Conservation (phyloP, 2,113 vertebrate species). For the Lampris incognitus region DNA sequence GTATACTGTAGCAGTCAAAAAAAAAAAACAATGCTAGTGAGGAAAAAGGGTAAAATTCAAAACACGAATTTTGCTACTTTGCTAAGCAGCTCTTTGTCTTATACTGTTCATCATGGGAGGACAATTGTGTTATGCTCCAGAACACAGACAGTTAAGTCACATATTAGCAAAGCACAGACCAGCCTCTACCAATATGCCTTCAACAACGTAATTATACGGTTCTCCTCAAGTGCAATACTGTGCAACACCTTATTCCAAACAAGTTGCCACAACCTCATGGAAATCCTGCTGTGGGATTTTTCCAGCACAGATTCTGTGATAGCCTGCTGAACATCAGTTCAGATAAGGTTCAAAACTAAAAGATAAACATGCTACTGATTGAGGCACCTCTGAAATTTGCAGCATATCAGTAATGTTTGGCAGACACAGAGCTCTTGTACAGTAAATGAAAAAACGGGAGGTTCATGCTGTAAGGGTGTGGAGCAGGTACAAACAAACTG, state of each 20-base stretch:
- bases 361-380: constrained; percentile 33
- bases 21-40: constrained; percentile 53
- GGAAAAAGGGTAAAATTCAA: constrained; percentile 35
- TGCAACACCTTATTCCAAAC: constrained; percentile 38
- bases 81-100: constrained; percentile 8
- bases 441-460: constrained; percentile 17
- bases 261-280: not conserved
- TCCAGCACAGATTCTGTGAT: constrained; percentile 28
- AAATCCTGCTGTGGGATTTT: constrained; percentile 7
- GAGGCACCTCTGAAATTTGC: constrained; percentile 23
- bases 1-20: constrained; percentile 16
- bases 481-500: constrained; percentile 51
- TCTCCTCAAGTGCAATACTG: constrained; percentile 41
- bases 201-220: not conserved
- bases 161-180: constrained; percentile 36
- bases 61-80: constrained; percentile 40
- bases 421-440: constrained; percentile 50
- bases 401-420: constrained; percentile 30
- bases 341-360: constrained; percentile 38
- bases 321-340: constrained; percentile 37
- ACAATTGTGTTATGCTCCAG: constrained; percentile 18
- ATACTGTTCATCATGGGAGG: not conserved
- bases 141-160: constrained; percentile 10
- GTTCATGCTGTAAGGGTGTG: constrained; percentile 24
- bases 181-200: constrained; percentile 44